Evolutionary conservation across 2,888 invertebrate genomes (phyloP).

Genomic region (Diachrysia chrysitis): DNA sequence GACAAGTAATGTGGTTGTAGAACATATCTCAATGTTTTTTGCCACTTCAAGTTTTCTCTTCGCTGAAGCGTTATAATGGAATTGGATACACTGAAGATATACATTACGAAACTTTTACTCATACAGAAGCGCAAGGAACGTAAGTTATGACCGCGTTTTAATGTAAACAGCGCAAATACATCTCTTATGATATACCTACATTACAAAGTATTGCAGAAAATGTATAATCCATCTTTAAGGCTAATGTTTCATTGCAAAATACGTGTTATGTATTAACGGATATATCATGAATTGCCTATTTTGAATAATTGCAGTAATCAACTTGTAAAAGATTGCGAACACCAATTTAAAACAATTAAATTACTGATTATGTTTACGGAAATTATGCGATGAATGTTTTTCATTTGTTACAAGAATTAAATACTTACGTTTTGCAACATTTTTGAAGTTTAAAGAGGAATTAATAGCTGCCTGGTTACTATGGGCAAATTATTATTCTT

Average conservation of each 20-base stretch:
- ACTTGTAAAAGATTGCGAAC: slow-evolving; percentile 45
- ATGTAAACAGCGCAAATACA: slow-evolving; percentile 5
- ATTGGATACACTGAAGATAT: not conserved
- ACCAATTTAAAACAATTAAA: slow-evolving; percentile 49
- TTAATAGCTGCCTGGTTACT: not conserved
- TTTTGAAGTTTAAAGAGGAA: not conserved
- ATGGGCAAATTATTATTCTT: not conserved
- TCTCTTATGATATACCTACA: slow-evolving; percentile 17
- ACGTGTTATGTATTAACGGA: slow-evolving; percentile 46
- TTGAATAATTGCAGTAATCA: slow-evolving; percentile 52
- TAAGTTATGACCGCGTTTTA: slow-evolving; percentile 1
- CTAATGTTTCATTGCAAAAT: slow-evolving; percentile 42
- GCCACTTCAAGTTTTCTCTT: not conserved
- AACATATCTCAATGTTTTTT: not conserved
- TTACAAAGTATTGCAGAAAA: slow-evolving; percentile 34
- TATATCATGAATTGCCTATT: slow-evolving; percentile 48
- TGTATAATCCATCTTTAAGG: slow-evolving; percentile 18
- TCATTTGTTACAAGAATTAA: slow-evolving; percentile 32
- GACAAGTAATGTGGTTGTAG: not conserved
- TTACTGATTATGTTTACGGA: slow-evolving; percentile 53
- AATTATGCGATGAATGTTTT: slow-evolving; percentile 38
- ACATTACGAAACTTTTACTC: not conserved
- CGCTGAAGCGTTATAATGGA: not conserved
- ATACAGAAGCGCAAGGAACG: not conserved
- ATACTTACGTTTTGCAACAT: slow-evolving; percentile 38